Percentiles rank a stretch among this genome's conserved stretches.
phyloP scores from a whole-genome alignment of 2,888 invertebrate species.

The Podabrus alpinus region DNA sequence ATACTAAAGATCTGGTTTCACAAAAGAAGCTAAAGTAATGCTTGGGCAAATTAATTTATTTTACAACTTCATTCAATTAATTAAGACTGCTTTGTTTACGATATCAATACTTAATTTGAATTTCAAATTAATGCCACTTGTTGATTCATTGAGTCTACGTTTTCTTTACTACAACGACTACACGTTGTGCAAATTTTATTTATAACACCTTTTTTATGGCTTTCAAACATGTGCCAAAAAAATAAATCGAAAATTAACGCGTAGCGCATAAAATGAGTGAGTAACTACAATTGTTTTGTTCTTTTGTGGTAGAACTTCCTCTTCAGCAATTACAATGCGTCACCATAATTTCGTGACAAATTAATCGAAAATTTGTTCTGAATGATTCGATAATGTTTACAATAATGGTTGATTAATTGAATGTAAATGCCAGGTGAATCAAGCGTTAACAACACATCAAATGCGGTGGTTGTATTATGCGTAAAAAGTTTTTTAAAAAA shows the following conservation, averaged over 20 bases:
- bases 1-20: neutral
- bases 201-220: neutral
- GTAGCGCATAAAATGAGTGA: neutral
- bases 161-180: neutral
- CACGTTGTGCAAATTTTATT: neutral
- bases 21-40: neutral
- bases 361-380: neutral
- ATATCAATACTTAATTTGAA: neutral
- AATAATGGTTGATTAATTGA: neutral
- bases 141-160: slow-evolving; percentile 1
- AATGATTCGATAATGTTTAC: neutral
- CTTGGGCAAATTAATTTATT: neutral
- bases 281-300: neutral
- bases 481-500: neutral
- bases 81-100: neutral
- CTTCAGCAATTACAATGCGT: neutral
- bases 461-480: neutral
- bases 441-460: neutral
- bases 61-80: neutral
- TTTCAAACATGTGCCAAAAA: neutral
- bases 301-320: neutral
- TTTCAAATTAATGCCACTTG: slow-evolving; percentile 2
- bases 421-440: neutral
- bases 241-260: neutral
- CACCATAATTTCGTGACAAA: neutral